phyloP scores from a whole-genome alignment of 2,888 invertebrate genomes.

The Eristalis tenax region DNA sequence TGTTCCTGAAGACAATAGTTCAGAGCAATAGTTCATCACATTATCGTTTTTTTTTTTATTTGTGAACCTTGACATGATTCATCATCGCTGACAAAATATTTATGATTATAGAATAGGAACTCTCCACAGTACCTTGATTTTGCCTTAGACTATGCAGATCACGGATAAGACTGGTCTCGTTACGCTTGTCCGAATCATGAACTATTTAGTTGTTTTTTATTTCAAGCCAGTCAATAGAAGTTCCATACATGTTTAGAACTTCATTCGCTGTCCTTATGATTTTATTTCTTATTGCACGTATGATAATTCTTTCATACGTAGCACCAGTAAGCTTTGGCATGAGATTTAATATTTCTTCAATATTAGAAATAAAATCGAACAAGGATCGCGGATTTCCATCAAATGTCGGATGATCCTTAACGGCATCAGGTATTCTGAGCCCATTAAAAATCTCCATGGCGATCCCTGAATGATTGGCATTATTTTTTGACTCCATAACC shows the following conservation, averaged over 20 bases:
- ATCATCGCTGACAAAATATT: too few species aligned
- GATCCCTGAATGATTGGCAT: too few species aligned
- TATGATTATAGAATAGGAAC: too few species aligned
- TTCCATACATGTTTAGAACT: constrained; percentile 49
- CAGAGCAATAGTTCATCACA: neutral
- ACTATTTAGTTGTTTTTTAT: constrained; percentile 21
- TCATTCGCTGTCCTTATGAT: constrained; percentile 54
- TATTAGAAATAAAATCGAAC: neutral
- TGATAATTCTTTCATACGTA: too few species aligned
- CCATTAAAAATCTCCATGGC: too few species aligned
- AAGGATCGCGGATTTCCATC: neutral
- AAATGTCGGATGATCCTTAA: too few species aligned
- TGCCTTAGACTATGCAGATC: constrained; percentile 26
- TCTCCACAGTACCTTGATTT: too few species aligned
- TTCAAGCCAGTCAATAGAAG: constrained; percentile 25
- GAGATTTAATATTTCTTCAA: constrained; percentile 5
- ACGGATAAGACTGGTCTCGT: constrained; percentile 24
- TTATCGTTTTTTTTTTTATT: neutral
- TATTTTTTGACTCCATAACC: too few species aligned
- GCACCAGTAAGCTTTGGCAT: neutral
- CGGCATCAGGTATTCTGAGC: too few species aligned
- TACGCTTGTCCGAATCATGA: constrained; percentile 37
- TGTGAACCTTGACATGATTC: neutral
- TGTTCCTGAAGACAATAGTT: too few species aligned
- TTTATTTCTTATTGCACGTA: constrained; percentile 58